phyloP scores from a whole-genome alignment of 2,797 vertebrate species.

The Enteromius treurensis region DNA sequence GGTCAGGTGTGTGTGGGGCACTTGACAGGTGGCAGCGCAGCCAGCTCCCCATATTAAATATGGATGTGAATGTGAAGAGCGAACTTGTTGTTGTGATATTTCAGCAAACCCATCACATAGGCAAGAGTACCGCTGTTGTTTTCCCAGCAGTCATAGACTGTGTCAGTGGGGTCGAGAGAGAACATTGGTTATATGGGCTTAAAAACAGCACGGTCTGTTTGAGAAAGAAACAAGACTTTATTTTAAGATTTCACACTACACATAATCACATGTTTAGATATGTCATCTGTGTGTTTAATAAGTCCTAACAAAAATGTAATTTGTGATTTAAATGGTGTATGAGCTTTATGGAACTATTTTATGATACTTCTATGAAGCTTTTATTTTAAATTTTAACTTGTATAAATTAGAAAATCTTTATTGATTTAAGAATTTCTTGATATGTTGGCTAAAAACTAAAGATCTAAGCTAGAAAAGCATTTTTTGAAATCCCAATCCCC shows the following conservation, averaged over 20 bases:
- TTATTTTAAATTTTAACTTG: background rate
- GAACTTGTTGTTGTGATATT: constrained; percentile 33
- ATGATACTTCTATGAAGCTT: background rate
- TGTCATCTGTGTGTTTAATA: background rate
- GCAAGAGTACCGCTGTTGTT: constrained; percentile 8
- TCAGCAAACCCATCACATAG: constrained; percentile 30
- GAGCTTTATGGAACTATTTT: background rate
- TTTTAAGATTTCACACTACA: constrained; percentile 8
- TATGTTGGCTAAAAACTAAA: too few relatives aligned
- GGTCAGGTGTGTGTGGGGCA: constrained; percentile 26
- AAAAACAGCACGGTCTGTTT: constrained; percentile 9
- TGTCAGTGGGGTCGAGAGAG: constrained; percentile 7
- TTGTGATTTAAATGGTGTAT: background rate
- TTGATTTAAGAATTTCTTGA: too few relatives aligned
- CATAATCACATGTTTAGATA: background rate
- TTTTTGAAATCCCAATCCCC: background rate
- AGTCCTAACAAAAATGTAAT: background rate
- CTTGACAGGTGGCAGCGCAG: constrained; percentile 39
- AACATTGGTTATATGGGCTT: background rate
- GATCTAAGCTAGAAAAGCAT: too few relatives aligned
- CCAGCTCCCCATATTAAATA: constrained; percentile 41
- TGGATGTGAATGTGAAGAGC: constrained; percentile 46
- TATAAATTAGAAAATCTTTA: too few relatives aligned
- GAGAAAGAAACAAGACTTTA: background rate
- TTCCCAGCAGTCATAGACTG: background rate